Evolutionary conservation across 1,140 invertebrate species (phyloP).

Genomic region (Chionoecetes opilio): DNA sequence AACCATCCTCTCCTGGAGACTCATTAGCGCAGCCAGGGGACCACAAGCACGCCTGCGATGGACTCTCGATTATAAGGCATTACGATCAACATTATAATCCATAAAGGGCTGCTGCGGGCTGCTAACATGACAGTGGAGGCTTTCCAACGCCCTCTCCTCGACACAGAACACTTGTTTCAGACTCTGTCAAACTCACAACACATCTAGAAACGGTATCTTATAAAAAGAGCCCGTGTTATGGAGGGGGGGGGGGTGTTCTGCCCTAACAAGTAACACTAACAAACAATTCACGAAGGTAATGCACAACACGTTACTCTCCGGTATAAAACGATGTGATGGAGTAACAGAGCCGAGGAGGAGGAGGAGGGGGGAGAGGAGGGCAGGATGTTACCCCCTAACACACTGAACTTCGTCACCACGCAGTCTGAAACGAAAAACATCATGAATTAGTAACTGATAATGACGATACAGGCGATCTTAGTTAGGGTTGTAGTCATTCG

Average conservation of each 20-base stretch:
- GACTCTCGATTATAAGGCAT: constrained; percentile 73
- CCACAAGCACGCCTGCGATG: constrained; percentile 43
- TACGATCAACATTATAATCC: constrained; percentile 67
- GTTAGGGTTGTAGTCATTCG: too few relatives aligned
- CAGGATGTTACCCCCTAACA: constrained; percentile 17
- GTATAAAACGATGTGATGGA: constrained; percentile 72
- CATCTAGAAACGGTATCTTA: constrained; percentile 77
- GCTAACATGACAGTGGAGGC: constrained; percentile 19
- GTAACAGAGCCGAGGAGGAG: constrained; percentile 66
- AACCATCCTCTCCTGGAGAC: constrained; percentile 49
- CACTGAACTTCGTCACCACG: constrained; percentile 69
- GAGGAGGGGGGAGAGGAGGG: background rate
- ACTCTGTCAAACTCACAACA: constrained; percentile 79
- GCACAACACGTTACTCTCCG: constrained; percentile 68
- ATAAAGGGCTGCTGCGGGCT: constrained; percentile 59
- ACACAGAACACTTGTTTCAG: constrained; percentile 72
- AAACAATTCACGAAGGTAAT: constrained; percentile 76
- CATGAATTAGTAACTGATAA: too few relatives aligned
- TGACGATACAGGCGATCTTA: too few relatives aligned
- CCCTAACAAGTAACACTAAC: constrained; percentile 80
- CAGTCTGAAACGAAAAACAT: constrained; percentile 53
- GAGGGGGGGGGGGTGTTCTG: constrained; percentile 60
- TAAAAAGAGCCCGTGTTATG: background rate
- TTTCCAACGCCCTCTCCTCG: constrained; percentile 61
- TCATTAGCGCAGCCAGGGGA: constrained; percentile 59